Base-by-base conservation (phyloP, 1,140 invertebrate genomes). In the Leptinotarsa texana region DNA sequence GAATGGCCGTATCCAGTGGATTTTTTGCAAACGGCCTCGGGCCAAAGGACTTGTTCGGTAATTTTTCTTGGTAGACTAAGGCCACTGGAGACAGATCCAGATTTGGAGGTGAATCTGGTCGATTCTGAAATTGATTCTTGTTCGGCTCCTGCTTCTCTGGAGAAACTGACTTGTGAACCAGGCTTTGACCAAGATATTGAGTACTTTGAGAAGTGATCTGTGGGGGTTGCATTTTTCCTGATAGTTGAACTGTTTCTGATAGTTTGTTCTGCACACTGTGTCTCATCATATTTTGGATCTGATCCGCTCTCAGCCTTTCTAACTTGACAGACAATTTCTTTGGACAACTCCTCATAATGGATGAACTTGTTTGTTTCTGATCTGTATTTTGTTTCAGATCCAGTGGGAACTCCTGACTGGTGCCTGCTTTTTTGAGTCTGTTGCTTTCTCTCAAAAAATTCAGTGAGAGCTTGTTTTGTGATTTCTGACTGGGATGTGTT, bases 381-480 rank as follows among this genome's bases (percentile, higher is more conserved):
- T 42, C 33, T 42, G 33, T 42, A 42, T 42, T 42, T 62, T n/a
- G 61, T 18, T 62, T 62, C 17, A 18, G 5, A 22, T 22, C 13
- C 18, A 65, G 17, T 65, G 18, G 17, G 22, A 5, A 13, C 18
- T 65, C 4, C 63, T 21, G 63, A 24, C 4, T 24, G 63, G 15
- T 21, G 47, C 48, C 48, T 47, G 48, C 17, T 15, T 17, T 21
- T 47, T 62, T 63, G 70, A 17, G 24, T n/a, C 18, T 61, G 49
- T 63, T 72, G 70, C 42, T 72, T 72, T 72, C 70, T 72, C 22
- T 22, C 49, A 21, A 62, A 62, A 11, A 49, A 72, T 42, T 72
- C 22, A 3, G 51, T 57, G n/a, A 62, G 70, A 8, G n/a, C 68
- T 62, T 75, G 68, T 63, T 75, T 67, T 33, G 63, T 67, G 51